Percentiles rank a stretch among this genome's conserved stretches.
These are phyloP conservation scores for Poecilia wingei DNA, from an alignment of 2,797 vertebrate species.

Conservation along the genomic window DNA sequence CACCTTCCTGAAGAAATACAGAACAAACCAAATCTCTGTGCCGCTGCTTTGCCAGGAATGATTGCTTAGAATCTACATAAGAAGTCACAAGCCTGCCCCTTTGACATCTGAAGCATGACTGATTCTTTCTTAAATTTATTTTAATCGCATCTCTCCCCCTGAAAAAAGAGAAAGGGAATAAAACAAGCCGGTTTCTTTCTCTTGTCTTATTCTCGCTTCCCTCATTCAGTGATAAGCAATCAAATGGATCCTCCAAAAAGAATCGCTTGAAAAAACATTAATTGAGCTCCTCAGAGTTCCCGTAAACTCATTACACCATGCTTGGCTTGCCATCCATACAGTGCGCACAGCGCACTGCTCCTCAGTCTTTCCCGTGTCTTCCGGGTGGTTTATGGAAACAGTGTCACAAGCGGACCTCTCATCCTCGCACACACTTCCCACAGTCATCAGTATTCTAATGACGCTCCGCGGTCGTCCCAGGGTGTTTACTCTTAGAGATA, in stretches of 20 bases:
- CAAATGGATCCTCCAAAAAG: conserved; percentile 62
- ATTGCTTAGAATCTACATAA: conserved; percentile 31
- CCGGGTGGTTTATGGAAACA: conserved; percentile 65
- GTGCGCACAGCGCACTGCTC: conserved; percentile 54
- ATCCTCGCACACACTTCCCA: conserved; percentile 76
- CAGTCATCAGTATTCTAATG: conserved; percentile 84
- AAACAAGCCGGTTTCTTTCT: conserved; percentile 49
- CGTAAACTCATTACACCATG: conserved; percentile 73
- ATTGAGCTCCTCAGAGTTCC: conserved; percentile 71
- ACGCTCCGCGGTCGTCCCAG: conserved; percentile 74
- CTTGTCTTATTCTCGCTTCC: conserved; percentile 62
- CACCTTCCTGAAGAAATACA: conserved; percentile 41
- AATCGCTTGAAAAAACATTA: conserved; percentile 64
- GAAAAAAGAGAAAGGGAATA: conserved; percentile 6
- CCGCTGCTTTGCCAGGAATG: conserved; percentile 35
- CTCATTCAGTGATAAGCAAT: conserved; percentile 65
- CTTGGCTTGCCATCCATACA: conserved; percentile 74
- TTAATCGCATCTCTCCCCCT: conserved; percentile 22
- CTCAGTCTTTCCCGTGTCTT: conserved; percentile 62
- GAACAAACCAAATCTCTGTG: conserved; percentile 63
- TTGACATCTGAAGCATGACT: conserved; percentile 20
- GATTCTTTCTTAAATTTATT: conserved; percentile 29
- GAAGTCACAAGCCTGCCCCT: conserved; percentile 4
- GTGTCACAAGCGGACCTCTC: conserved; percentile 71
- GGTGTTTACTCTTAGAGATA: conserved; percentile 85